Base-by-base conservation (phyloP, 2,113 vertebrate genomes). In the Ariopsis seemanni region DNA sequence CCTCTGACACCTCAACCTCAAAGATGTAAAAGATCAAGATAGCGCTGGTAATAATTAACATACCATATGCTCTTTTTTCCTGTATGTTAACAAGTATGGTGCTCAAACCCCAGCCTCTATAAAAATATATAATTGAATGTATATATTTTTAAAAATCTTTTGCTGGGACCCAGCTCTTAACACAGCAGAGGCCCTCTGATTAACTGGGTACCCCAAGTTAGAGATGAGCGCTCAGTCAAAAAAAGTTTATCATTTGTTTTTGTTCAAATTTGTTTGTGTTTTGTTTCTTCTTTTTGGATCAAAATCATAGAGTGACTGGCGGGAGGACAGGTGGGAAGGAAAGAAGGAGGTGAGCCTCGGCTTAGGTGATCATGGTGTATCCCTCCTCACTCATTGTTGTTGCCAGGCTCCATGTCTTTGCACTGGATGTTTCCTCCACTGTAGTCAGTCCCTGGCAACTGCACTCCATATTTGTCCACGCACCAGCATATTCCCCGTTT, bases 401-500 rank as follows among this genome's bases (percentile, higher is more conserved):
- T 97, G 94, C 96, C 96, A 94, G 95, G 97, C 94, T 99, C 98
- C 18, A 99, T 97, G 34, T 96, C 94, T 86, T 99, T 99, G 93
- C 98, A 99, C 92, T 99, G 98, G 92, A 99, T 97, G 92, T 99
- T 97, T 27, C 97, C 97, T 0, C 97, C 96, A 11, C 96, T 96
- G 86, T 97, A 98, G 93, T 97, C 98, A 79, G 96, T 98, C 85
- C 98, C 98, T 0, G 98, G 98, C 87, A 99, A 96, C 95, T 98
- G 97, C 90, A 97, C 95, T 3, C 98, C 98, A 0, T 99, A 99
- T 93, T 99, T 99, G 93, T 99, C 98, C 95, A 99, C 97, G 0
- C 98, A 99, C 98, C 98, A 99, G 95, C 97, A 99, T 93, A 99
- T 95, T 65, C 98, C 98, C 87, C 98, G 96, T 87, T 99, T 99